Conservation (phyloP, 2,797 vertebrate species). For the Schizopygopsis pylzovi region DNA sequence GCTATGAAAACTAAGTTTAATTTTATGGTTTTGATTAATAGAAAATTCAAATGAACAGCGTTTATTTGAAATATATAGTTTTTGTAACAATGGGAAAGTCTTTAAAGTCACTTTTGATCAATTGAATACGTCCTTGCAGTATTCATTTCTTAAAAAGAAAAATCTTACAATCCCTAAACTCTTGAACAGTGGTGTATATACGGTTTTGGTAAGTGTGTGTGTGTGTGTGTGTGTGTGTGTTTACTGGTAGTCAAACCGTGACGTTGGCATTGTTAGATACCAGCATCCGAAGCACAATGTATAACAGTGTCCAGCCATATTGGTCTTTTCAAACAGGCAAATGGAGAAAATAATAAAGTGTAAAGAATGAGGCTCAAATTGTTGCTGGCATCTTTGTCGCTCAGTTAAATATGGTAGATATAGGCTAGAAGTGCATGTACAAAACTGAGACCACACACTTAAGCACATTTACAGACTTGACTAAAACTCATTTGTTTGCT, state of each 20-base stretch:
- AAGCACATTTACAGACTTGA: neutral
- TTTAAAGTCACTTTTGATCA: neutral
- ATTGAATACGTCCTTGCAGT: neutral
- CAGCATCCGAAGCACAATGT: too few species aligned
- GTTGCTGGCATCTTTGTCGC: too few species aligned
- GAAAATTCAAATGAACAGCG: neutral
- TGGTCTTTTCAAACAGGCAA: neutral
- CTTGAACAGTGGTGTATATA: neutral
- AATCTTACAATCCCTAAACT: neutral
- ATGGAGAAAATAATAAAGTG: neutral
- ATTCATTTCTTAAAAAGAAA: neutral
- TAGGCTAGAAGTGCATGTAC: neutral
- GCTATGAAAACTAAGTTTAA: neutral
- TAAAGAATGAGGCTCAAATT: too few species aligned
- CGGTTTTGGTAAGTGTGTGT: too few species aligned
- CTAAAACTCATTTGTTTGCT: neutral
- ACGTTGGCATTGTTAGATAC: neutral
- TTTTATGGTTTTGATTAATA: neutral
- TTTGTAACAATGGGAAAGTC: neutral
- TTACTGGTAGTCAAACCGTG: neutral
- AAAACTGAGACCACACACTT: neutral
- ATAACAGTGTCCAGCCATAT: too few species aligned
- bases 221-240: too few species aligned
- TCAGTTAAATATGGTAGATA: neutral
- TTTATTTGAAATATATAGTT: neutral